Evolutionary conservation across 1,140 invertebrate genomes (phyloP).

Genomic region (Drosophila leontia): DNA sequence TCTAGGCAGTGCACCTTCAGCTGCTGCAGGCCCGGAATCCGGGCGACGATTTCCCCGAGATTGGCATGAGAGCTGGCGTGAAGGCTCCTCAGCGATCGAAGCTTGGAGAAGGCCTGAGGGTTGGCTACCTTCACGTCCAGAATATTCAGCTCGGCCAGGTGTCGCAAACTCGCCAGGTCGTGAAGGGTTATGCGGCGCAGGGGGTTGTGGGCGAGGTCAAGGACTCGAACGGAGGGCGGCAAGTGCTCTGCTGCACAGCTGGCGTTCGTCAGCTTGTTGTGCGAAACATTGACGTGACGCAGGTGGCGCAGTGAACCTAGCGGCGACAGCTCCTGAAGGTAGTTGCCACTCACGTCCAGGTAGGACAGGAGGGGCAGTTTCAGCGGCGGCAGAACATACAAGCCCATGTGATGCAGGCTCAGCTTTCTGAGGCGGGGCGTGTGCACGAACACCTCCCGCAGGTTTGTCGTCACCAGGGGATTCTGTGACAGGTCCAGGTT

Average conservation of each 20-base stretch:
- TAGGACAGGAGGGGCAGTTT: conserved; percentile 89
- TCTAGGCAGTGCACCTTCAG: conserved; percentile 91
- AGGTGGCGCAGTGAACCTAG: conserved; percentile 87
- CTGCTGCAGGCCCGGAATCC: conserved; percentile 87
- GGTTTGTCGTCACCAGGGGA: conserved; percentile 91
- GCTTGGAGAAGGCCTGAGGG: conserved; percentile 81
- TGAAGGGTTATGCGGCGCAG: conserved; percentile 75
- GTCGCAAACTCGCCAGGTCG: conserved; percentile 71
- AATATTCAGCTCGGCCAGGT: conserved; percentile 77
- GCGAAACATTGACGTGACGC: conserved; percentile 87
- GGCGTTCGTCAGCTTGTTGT: conserved; percentile 87
- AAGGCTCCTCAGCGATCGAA: conserved; percentile 85
- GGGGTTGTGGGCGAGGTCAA: conserved; percentile 83
- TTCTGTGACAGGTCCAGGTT: conserved; percentile 93
- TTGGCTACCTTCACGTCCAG: conserved; percentile 80
- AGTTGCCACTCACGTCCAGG: conserved; percentile 84
- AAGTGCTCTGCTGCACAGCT: conserved; percentile 81
- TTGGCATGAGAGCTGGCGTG: conserved; percentile 75
- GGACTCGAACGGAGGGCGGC: conserved; percentile 69
- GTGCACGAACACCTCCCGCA: conserved; percentile 95
- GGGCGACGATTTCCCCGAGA: conserved; percentile 78
- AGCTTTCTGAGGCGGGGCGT: conserved; percentile 91
- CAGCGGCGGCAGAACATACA: conserved; percentile 90
- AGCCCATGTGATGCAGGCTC: conserved; percentile 90
- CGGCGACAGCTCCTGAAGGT: conserved; percentile 78